Percentiles rank a stretch among this genome's conserved stretches.
These are phyloP conservation scores for Chelidonichthys spinosus DNA, from an alignment of 2,797 vertebrate genomes.

Conservation along the genomic window DNA sequence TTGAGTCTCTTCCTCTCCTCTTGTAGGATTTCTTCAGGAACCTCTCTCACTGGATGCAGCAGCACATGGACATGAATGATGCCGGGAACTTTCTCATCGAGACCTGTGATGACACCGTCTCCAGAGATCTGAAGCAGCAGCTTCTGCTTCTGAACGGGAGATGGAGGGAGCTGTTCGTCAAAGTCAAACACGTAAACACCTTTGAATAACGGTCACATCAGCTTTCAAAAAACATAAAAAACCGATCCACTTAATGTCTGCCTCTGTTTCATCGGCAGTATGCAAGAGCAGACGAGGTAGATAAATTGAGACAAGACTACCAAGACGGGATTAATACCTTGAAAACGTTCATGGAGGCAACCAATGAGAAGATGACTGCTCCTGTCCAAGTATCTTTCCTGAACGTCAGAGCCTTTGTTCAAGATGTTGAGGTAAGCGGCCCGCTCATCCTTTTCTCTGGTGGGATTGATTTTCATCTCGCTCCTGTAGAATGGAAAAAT, in stretches of 20 bases:
- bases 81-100: slow-evolving; percentile 98
- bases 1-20: slow-evolving; percentile 17
- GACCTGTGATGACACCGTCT: slow-evolving; percentile 95
- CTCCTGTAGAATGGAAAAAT: not conserved
- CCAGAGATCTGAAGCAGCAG: slow-evolving; percentile 96
- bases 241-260: not conserved
- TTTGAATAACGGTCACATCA: not conserved
- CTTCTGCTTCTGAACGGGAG: slow-evolving; percentile 94
- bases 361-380: slow-evolving; percentile 88
- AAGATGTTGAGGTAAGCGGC: slow-evolving; percentile 91
- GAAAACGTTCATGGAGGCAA: slow-evolving; percentile 90
- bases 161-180: slow-evolving; percentile 97
- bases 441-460: not conserved
- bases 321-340: slow-evolving; percentile 87
- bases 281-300: slow-evolving; percentile 93
- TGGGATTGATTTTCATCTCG: not conserved
- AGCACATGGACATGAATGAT: slow-evolving; percentile 98
- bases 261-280: slow-evolving; percentile 82
- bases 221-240: not conserved
- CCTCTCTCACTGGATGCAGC: slow-evolving; percentile 96
- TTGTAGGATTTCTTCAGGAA: slow-evolving; percentile 95
- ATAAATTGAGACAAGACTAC: slow-evolving; percentile 93
- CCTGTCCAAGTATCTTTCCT: slow-evolving; percentile 92
- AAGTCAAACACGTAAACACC: slow-evolving; percentile 94
- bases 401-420: slow-evolving; percentile 92